phyloP scores from a whole-genome alignment of 2,888 invertebrate species.

The Dryadula phaetusa region DNA sequence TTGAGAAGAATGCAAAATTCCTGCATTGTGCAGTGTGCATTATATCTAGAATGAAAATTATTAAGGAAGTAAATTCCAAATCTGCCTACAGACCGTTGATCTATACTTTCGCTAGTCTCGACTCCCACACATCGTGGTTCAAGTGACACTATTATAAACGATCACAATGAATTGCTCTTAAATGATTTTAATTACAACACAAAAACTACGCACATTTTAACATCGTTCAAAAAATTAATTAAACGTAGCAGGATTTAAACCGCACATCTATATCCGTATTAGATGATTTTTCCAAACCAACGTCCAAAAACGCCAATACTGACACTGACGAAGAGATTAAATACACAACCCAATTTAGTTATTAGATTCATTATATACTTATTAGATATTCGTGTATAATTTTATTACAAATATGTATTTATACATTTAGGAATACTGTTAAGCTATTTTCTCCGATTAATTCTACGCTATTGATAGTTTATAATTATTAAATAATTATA shows the following conservation, averaged over 20 bases:
- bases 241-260: not conserved
- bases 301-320: not conserved
- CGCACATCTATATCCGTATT: not conserved
- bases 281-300: not conserved
- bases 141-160: slow-evolving; percentile 48
- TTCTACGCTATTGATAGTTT: not conserved
- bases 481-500: not conserved
- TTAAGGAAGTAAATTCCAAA: slow-evolving; percentile 33
- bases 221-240: slow-evolving; percentile 22
- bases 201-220: slow-evolving; percentile 45
- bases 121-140: slow-evolving; percentile 44
- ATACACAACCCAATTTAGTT: not conserved
- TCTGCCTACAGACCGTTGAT: slow-evolving; percentile 29
- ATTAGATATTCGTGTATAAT: not conserved
- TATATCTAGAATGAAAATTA: slow-evolving; percentile 16
- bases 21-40: slow-evolving; percentile 3
- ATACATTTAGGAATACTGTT: not conserved
- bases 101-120: slow-evolving; percentile 51
- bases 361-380: no score
- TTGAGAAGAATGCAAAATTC: not conserved
- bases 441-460: no score
- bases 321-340: not conserved
- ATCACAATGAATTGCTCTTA: slow-evolving; percentile 42
- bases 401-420: not conserved
- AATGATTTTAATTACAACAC: slow-evolving; percentile 47